phyloP scores from a whole-genome alignment of 2,888 invertebrate genomes.

The Chymomyza caudatula region DNA sequence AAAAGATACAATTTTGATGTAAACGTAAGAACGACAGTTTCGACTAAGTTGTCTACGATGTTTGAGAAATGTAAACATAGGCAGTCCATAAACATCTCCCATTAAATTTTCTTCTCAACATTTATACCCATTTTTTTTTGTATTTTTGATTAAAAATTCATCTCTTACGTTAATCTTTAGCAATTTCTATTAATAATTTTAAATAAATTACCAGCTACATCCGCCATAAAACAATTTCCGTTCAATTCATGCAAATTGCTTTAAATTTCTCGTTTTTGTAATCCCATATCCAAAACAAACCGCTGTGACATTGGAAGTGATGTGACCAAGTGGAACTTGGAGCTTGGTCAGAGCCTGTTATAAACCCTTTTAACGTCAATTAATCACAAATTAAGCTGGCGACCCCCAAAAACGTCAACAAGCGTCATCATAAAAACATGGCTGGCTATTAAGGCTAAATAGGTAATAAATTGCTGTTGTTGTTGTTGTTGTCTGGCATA shows the following conservation, averaged over 20 bases:
- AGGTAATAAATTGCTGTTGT: slow-evolving; percentile 60
- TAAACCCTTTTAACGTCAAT: slow-evolving; percentile 72
- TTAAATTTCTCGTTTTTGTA: slow-evolving; percentile 14
- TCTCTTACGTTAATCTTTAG: neutral
- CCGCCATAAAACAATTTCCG: slow-evolving; percentile 68
- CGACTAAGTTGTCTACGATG: too few relatives aligned
- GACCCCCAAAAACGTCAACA: slow-evolving; percentile 36
- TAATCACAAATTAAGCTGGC: slow-evolving; percentile 71
- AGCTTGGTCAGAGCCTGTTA: slow-evolving; percentile 35
- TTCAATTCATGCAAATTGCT: slow-evolving; percentile 57
- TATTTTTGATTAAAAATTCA: neutral
- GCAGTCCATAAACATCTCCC: too few relatives aligned
- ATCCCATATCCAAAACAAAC: neutral
- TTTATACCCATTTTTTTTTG: neutral
- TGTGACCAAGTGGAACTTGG: slow-evolving; percentile 28
- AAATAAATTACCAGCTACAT: slow-evolving; percentile 45
- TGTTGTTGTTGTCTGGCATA: slow-evolving; percentile 51
- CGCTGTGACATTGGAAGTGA: slow-evolving; percentile 52
- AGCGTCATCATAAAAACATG: slow-evolving; percentile 65
- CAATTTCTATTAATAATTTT: slow-evolving; percentile 29
- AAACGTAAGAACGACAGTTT: too few relatives aligned
- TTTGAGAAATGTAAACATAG: too few relatives aligned
- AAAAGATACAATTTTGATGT: too few relatives aligned
- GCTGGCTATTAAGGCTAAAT: slow-evolving; percentile 68
- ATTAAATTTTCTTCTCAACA: neutral